A percentile compares a stretch with the other conserved stretches of the same genome.
Evolutionary conservation across 2,888 invertebrate genomes (phyloP).

Genomic region (Drepana falcataria): DNA sequence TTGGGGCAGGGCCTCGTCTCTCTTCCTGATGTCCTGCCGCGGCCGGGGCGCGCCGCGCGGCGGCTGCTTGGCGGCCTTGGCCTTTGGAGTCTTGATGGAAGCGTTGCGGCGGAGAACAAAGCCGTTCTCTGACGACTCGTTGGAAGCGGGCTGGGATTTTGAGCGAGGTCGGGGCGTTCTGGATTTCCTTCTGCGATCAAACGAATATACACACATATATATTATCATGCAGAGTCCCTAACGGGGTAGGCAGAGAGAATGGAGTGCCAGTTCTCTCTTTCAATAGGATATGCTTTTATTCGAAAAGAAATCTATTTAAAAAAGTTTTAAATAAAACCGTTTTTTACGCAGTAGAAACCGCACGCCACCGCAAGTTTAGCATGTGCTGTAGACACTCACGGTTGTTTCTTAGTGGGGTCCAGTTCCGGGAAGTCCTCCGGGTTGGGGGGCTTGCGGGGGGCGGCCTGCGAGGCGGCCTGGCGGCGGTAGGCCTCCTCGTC

Average conservation of each 20-base stretch:
- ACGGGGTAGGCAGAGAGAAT: too few species aligned
- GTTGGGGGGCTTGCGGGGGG: slow-evolving; percentile 50
- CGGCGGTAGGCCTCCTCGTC: slow-evolving; percentile 93
- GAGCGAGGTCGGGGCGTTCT: slow-evolving; percentile 53
- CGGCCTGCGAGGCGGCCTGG: slow-evolving; percentile 46
- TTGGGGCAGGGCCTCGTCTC: slow-evolving; percentile 45
- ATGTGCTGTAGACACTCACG: slow-evolving; percentile 18
- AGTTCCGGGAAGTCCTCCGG: slow-evolving; percentile 80
- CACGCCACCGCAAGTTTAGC: background rate
- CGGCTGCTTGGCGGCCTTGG: slow-evolving; percentile 26
- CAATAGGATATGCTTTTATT: too few species aligned
- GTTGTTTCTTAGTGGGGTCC: slow-evolving; percentile 36
- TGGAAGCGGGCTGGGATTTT: slow-evolving; percentile 59
- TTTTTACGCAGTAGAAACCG: too few species aligned
- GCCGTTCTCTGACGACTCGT: slow-evolving; percentile 51
- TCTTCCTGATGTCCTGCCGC: slow-evolving; percentile 13
- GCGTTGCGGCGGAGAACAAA: slow-evolving; percentile 47
- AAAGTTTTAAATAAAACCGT: too few species aligned
- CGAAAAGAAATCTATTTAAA: too few species aligned
- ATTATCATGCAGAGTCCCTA: too few species aligned
- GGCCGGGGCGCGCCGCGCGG: slow-evolving; percentile 16
- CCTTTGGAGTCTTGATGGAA: slow-evolving; percentile 43
- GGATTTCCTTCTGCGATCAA: slow-evolving; percentile 30
- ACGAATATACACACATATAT: too few species aligned
- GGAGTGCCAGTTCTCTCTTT: too few species aligned